Evolutionary conservation across 1,140 invertebrate genomes (phyloP).

Genomic region (Scaptomyza graminum): DNA sequence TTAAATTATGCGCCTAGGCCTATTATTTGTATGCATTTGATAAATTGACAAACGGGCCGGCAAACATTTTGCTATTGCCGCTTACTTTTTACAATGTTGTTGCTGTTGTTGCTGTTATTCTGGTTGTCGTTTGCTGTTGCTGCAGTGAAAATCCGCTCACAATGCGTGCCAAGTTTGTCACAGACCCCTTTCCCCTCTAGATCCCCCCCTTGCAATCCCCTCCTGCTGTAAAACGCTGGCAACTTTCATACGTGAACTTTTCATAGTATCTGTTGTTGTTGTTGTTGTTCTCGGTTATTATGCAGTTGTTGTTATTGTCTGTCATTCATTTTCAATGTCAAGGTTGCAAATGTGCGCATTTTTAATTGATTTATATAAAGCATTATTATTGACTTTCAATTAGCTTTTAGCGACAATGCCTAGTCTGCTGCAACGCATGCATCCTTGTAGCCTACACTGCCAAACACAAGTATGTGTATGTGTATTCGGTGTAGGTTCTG

Average conservation of each 20-base stretch:
- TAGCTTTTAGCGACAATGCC: conserved; percentile 46
- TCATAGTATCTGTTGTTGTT: conserved; percentile 41
- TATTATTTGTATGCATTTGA: conserved; percentile 82
- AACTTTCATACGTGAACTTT: conserved; percentile 78
- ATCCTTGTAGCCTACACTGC: conserved; percentile 63
- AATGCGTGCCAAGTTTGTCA: conserved; percentile 68
- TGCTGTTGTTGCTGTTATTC: conserved; percentile 22
- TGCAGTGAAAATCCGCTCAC: conserved; percentile 69
- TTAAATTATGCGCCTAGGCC: conserved; percentile 80
- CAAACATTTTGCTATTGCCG: conserved; percentile 30
- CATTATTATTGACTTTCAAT: conserved; percentile 78
- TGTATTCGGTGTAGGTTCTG: neutral
- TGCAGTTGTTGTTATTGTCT: conserved; percentile 12
- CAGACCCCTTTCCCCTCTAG: conserved; percentile 32
- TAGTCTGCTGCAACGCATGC: conserved; percentile 32
- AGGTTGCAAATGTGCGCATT: conserved; percentile 56
- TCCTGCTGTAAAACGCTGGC: conserved; percentile 21
- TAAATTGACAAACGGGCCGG: conserved; percentile 69
- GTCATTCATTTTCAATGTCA: conserved; percentile 80
- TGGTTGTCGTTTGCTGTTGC: conserved; percentile 22
- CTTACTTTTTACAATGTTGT: conserved; percentile 65
- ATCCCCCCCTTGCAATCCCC: too few species aligned
- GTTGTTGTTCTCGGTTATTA: neutral
- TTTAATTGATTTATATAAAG: conserved; percentile 55
- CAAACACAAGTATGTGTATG: conserved; percentile 2